Evolutionary conservation across 2,888 invertebrate species (phyloP), one percentile per base, ranked within the genome.

Genomic region (Euplagia quadripunctaria): DNA sequence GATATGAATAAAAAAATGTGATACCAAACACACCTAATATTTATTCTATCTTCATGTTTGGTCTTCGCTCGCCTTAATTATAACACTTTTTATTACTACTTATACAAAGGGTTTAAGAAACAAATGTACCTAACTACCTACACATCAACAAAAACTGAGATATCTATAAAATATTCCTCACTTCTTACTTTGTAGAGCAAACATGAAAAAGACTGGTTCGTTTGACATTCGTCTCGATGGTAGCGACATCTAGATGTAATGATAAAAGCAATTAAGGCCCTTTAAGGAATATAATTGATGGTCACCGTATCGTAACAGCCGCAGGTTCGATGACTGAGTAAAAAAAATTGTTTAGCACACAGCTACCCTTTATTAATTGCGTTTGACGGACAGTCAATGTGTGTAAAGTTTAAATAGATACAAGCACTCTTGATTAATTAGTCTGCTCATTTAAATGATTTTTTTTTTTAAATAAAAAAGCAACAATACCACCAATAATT

Each of bases 191-290:
- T 58, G 71, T 72, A 76, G n/a, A 71, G 64, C 80, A 78, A 58
- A 71, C n/a, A 68, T 63, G 52, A 74, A 70, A 78, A 74, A 75
- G 79, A 81, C 85, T 73, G 80, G 85, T 83, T 77, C 75, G 74
- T 79, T 85, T 88, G 88, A 88, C 90, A 87, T 91, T 88, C 87
- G 85, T 86, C 85, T 85, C 81, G 55, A 42, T 58, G 31, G 55
- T 69, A 81, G 76, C 74, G 74, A 83, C 82, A 79, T 85, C 85
- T 88, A 90, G 92, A 92, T 92, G 84, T 79, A 85, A 88, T 86
- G 92, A 93, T 93, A 92, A 90, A 82, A 82, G 89, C 88, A 93
- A 93, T 93, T 93, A 93, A 91, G 87, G 77, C 79, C 86, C 82
- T 89, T 88, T 87, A 89, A 87, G 89, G 87, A 76, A 79, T 81